A percentile compares a stretch with the other conserved stretches of the same genome.
Conservation (phyloP, 1,140 invertebrate genomes). For the Cotesia chilonis region DNA sequence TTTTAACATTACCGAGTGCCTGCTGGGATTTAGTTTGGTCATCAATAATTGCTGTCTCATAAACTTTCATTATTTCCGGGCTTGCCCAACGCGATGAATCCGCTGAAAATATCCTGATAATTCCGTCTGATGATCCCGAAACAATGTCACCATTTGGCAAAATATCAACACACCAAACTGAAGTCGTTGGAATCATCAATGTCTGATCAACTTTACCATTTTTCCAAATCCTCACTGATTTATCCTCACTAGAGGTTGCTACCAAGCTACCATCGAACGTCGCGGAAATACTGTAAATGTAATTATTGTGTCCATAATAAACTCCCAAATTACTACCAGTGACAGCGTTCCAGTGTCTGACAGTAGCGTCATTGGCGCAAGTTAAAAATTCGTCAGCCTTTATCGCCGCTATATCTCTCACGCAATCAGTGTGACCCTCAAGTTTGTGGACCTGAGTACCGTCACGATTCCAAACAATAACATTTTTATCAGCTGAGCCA, state of each 20-base stretch:
- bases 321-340: constrained; percentile 80
- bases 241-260: constrained; percentile 86
- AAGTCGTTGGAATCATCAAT: constrained; percentile 83
- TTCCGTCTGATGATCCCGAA: constrained; percentile 88
- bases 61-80: constrained; percentile 70
- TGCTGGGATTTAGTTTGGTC: constrained; percentile 70
- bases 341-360: constrained; percentile 81
- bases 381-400: constrained; percentile 80
- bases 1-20: constrained; percentile 79
- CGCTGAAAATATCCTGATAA: constrained; percentile 84
- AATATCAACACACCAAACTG: constrained; percentile 87
- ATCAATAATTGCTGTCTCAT: constrained; percentile 76
- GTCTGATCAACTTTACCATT: constrained; percentile 74
- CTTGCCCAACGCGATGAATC: constrained; percentile 75
- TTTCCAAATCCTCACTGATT: constrained; percentile 85
- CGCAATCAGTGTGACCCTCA: constrained; percentile 89
- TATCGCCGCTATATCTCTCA: constrained; percentile 79
- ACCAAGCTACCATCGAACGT: constrained; percentile 55
- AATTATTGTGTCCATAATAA: constrained; percentile 84
- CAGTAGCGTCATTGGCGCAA: constrained; percentile 88
- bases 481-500: constrained; percentile 90
- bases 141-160: constrained; percentile 89
- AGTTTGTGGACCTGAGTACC: constrained; percentile 66
- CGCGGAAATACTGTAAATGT: constrained; percentile 73
- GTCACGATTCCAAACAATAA: constrained; percentile 81